Evolutionary conservation across 2,888 invertebrate genomes (phyloP).

Genomic region (Omphaloscelis lunosa): DNA sequence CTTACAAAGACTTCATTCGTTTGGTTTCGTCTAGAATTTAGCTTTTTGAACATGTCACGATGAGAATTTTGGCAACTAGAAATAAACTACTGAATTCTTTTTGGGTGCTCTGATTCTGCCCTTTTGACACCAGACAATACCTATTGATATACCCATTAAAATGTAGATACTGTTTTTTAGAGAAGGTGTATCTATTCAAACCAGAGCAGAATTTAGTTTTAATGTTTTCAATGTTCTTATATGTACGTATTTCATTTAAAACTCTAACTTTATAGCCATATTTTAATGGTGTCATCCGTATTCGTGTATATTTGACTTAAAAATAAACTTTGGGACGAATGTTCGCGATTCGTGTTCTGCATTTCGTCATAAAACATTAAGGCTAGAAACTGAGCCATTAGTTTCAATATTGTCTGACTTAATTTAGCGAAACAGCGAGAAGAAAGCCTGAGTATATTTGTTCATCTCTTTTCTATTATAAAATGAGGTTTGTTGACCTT

Average conservation of each 20-base stretch:
- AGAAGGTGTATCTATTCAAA: background rate
- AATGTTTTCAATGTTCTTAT: background rate
- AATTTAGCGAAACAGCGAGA: constrained; percentile 39
- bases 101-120: background rate
- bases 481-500: constrained; percentile 11
- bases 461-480: constrained; percentile 19
- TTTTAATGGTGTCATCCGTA: constrained; percentile 57
- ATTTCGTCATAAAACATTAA: constrained; percentile 54
- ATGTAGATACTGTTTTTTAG: no score
- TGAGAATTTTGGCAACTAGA: background rate
- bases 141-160: background rate
- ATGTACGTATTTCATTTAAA: background rate
- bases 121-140: background rate
- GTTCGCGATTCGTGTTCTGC: constrained; percentile 44
- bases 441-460: constrained; percentile 7
- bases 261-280: constrained; percentile 50
- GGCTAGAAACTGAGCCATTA: constrained; percentile 49
- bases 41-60: background rate
- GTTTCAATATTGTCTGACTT: constrained; percentile 48
- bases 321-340: constrained; percentile 57
- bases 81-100: background rate
- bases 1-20: background rate
- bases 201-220: background rate
- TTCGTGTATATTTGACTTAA: constrained; percentile 60
- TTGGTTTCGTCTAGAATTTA: background rate